Evolutionary conservation across 2,797 vertebrate species (phyloP).

Genomic region (Anguilla obscura): DNA sequence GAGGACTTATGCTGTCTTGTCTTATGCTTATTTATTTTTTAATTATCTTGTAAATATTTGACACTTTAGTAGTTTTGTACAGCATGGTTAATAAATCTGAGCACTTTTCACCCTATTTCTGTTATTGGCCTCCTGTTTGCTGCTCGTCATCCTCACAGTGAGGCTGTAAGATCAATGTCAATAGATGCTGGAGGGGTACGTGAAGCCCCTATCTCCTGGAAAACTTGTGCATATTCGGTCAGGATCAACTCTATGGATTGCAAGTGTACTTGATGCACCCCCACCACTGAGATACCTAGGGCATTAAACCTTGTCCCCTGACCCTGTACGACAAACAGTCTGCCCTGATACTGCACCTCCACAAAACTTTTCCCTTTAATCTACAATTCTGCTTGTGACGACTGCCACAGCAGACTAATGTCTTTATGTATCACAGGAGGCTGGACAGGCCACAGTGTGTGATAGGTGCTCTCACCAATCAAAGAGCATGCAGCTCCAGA

Average conservation of each 20-base stretch:
- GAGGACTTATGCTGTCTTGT: no score
- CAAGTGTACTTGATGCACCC: neutral
- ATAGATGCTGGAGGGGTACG: neutral
- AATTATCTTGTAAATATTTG: no score
- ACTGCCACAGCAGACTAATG: neutral
- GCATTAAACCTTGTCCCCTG: slow-evolving; percentile 17
- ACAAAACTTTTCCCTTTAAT: neutral
- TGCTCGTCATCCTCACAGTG: neutral
- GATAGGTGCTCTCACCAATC: neutral
- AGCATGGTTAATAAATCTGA: no score
- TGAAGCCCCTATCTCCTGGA: neutral
- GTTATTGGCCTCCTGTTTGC: no score
- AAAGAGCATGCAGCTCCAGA: neutral
- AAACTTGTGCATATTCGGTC: neutral
- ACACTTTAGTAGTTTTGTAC: no score
- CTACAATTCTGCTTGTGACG: neutral
- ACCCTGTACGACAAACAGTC: neutral
- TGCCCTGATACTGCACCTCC: neutral
- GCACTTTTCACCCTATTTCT: no score
- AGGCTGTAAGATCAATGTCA: slow-evolving; percentile 1
- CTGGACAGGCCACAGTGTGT: neutral
- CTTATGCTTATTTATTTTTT: no score
- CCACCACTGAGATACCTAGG: slow-evolving; percentile 17
- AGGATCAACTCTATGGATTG: neutral
- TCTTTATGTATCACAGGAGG: neutral